A percentile compares a stretch with the other conserved stretches of the same genome.
phyloP scores from a whole-genome alignment of 2,113 vertebrate genomes.

The Tautogolabrus adspersus region DNA sequence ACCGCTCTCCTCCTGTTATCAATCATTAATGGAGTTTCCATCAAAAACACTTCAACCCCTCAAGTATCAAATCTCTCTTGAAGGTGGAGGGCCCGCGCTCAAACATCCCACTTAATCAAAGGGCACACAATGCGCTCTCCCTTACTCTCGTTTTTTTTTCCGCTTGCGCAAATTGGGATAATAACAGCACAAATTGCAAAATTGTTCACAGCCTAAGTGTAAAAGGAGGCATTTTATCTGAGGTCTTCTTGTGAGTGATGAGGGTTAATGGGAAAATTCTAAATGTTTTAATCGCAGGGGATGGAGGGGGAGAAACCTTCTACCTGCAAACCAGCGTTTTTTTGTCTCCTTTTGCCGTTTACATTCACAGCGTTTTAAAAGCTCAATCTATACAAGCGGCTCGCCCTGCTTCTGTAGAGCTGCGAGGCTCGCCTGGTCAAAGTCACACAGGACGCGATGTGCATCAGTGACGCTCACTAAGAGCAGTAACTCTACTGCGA shows the following conservation, averaged over 20 bases:
- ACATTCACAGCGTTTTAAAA: slow-evolving; percentile 35
- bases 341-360: background rate
- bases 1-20: slow-evolving; percentile 93
- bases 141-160: slow-evolving; percentile 45
- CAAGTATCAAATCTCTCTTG: slow-evolving; percentile 86
- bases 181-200: slow-evolving; percentile 73
- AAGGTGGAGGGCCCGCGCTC: slow-evolving; percentile 81
- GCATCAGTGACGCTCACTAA: slow-evolving; percentile 61
- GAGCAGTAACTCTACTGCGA: slow-evolving; percentile 37
- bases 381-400: slow-evolving; percentile 18
- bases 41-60: slow-evolving; percentile 91
- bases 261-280: slow-evolving; percentile 71
- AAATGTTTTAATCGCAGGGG: slow-evolving; percentile 63
- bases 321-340: slow-evolving; percentile 18
- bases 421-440: slow-evolving; percentile 57
- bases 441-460: slow-evolving; percentile 69
- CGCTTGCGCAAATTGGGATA: slow-evolving; percentile 71
- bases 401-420: slow-evolving; percentile 42
- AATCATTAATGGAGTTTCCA: slow-evolving; percentile 99
- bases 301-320: background rate
- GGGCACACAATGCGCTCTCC: slow-evolving; percentile 66
- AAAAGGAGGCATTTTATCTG: slow-evolving; percentile 62
- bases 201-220: slow-evolving; percentile 67
- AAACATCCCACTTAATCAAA: slow-evolving; percentile 83
- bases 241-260: slow-evolving; percentile 65